Base-by-base conservation (phyloP, 1,140 invertebrate genomes). In the Popillia japonica region DNA sequence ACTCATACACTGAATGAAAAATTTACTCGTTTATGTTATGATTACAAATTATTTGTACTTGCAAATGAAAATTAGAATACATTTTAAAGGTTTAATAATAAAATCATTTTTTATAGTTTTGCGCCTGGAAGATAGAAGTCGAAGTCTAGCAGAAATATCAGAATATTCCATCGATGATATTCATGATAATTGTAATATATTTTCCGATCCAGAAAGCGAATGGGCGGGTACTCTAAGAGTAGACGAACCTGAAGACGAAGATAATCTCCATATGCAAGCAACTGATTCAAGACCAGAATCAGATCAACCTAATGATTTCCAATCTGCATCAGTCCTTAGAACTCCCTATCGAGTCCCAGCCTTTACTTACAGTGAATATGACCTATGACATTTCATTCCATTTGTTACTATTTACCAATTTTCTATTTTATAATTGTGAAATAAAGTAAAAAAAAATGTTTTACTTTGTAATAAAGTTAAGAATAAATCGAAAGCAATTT, bases 151-250 rank as follows among this genome's bases (percentile, higher is more conserved):
- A 76, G 83, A 81, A 77, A 77, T 87, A 23, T 88, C 88, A 4
- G 87, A 89, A 78, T 84, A 85, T 77, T 88, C 87, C 0, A 59
- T 87, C 40, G 89, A 90, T 78, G 89, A 89, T 22, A 81, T 87
- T 42, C 78, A 75, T 11, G 87, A 89, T 23, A 27, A 68, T 4
- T 83, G 84, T 9, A 88, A 88, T 77, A 86, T 90, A 48, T 90
- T 90, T 81, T 90, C 90, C 0, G 90, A 91, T 84, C 88, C 90
- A 0, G 90, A 91, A 83, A 90, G 89, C 34, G 90, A 91, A 79
- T 91, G 90, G 90, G 81, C 77, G 8, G 86, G 84, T n/a, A 85
- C 87, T 41, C 85, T 84, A 14, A 87, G 86, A 83, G 78, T 85
- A 23, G 83, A 83, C 68, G 82, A 84, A 79, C 79, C 80, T 3